Conservation (phyloP, 2,888 invertebrate genomes). For the Stegana nigrithorax region DNA sequence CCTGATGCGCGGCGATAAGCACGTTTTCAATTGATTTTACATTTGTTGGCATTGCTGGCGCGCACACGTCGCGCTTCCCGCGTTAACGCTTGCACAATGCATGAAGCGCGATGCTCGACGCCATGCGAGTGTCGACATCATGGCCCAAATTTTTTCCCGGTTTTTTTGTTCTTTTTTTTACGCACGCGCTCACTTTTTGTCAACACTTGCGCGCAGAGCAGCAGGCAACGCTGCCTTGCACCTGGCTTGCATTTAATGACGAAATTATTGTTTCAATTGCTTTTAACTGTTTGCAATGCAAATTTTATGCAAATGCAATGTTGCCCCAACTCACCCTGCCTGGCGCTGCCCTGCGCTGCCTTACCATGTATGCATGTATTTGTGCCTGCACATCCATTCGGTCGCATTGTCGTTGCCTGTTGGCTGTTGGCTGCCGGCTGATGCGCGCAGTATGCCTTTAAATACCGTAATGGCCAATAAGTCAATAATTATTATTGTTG, state of each 20-base stretch:
- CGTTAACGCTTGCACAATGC: no score
- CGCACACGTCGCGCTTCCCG: background rate
- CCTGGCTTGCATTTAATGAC: conserved; percentile 53
- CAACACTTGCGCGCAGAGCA: background rate
- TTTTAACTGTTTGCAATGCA: conserved; percentile 61
- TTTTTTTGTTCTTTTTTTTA: background rate
- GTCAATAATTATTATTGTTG: conserved; percentile 53
- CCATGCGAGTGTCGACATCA: background rate
- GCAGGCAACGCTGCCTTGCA: background rate
- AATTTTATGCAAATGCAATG: conserved; percentile 59
- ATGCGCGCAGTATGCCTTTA: conserved; percentile 29
- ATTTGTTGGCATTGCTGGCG: conserved; percentile 31
- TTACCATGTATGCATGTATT: no score
- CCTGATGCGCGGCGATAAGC: conserved; percentile 60
- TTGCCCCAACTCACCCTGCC: conserved; percentile 8
- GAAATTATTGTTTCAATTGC: conserved; percentile 63
- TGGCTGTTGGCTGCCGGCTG: background rate
- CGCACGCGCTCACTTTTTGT: no score
- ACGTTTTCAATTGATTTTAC: conserved; percentile 53
- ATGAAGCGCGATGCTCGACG: background rate
- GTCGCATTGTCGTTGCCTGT: background rate
- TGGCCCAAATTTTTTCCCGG: no score
- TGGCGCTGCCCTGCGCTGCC: no score
- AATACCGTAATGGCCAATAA: conserved; percentile 59
- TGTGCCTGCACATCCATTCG: no score